Base-by-base conservation (phyloP, 2,797 vertebrate species). In the Myoxocephalus aenaeus region DNA sequence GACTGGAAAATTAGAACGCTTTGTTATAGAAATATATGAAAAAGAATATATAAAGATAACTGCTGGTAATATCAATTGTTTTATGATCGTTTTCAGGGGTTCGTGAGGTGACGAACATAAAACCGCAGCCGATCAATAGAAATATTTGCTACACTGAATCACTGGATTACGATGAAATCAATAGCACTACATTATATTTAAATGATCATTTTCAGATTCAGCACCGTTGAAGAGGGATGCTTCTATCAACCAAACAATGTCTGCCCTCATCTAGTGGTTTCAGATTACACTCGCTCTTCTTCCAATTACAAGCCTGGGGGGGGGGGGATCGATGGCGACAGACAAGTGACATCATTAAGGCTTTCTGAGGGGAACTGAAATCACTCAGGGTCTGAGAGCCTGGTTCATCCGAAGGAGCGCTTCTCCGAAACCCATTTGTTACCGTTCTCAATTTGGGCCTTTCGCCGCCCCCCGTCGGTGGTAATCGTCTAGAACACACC, bases 401-500 rank as follows among this genome's bases (percentile, higher is more conserved):
- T 15, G 40, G 66, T 51, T 81, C 86, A 83, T 86, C 78, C 58
- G 56, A 29, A 75, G 62, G 61, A 79, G 58, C 63, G 73, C 87
- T 79, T 74, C 84, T 77, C 73, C 70, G 56, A 32, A 75, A 65
- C 86, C 74, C 71, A 61, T 92, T 90, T 86, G 85, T 90, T 88
- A 77, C 65, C 74, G 13, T 22, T 74, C 86, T 81, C 65, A 61
- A 57, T 83, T 86, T 71, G 75, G 48, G 66, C 65, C 72, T 64
- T 77, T 71, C 70, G 69, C 62, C 8, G 25, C 69, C 64, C 63
- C 67, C 69, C 6, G 25, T 54, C 44, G 77, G 57, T 54, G 79
- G 73, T 89, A 87, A 89, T 89, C 87, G 87, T 87, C 73, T 80
- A 82, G 54, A 87, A 88, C 82, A 34, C 70, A 1, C 36, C 61